phyloP scores from a whole-genome alignment of 1,140 invertebrate species.

The Drosophila watanabei region DNA sequence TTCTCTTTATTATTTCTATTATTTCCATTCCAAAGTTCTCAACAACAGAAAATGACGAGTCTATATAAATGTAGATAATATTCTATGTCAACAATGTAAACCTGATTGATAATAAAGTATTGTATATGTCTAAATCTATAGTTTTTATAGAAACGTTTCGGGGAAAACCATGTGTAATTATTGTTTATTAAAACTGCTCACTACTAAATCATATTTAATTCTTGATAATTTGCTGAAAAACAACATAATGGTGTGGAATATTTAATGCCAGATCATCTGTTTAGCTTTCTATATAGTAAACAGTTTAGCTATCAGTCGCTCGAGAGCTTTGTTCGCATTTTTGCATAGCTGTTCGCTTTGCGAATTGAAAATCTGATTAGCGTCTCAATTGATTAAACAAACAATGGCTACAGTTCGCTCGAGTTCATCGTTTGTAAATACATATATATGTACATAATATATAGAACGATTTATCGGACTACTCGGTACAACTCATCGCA shows the following conservation, averaged over 20 bases:
- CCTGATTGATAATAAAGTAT: slow-evolving; percentile 55
- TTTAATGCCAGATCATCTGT: not conserved
- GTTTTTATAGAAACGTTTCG: not conserved
- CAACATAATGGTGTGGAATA: not conserved
- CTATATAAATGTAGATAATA: slow-evolving; percentile 33
- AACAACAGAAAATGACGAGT: slow-evolving; percentile 19
- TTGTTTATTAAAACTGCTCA: not conserved
- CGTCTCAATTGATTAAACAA: slow-evolving; percentile 21
- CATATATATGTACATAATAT: not conserved
- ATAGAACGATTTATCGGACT: slow-evolving; percentile 4
- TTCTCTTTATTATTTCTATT: slow-evolving; percentile 5
- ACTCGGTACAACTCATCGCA: not conserved
- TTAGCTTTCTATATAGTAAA: not conserved
- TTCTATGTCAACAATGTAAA: slow-evolving; percentile 35
- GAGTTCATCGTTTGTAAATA: not conserved
- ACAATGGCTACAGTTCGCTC: slow-evolving; percentile 9
- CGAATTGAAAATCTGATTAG: slow-evolving; percentile 14
- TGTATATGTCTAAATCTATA: slow-evolving; percentile 32
- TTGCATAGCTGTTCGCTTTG: slow-evolving; percentile 1
- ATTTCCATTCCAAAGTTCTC: slow-evolving; percentile 24
- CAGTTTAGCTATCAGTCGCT: slow-evolving; percentile 3
- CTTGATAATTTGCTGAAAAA: not conserved
- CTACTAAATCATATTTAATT: not conserved
- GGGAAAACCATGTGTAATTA: not conserved
- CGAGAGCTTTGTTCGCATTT: not conserved